Evolutionary conservation across 2,113 vertebrate species (phyloP).

Genomic region (Brachypteracias leptosomus): DNA sequence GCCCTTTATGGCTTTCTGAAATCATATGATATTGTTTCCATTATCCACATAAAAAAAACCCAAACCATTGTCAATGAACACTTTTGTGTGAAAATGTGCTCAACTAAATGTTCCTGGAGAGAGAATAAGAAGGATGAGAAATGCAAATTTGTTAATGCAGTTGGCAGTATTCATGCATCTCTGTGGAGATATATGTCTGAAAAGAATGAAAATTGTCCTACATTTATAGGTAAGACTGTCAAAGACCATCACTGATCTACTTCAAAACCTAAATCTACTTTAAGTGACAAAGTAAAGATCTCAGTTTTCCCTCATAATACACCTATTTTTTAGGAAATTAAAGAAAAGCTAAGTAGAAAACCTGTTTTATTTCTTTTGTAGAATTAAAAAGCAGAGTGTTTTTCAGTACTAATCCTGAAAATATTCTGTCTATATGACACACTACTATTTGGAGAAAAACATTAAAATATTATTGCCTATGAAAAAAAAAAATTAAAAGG

Average conservation of each 20-base stretch:
- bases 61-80: neutral
- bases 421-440: neutral
- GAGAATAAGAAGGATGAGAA: neutral
- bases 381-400: neutral
- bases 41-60: neutral
- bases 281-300: neutral
- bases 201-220: neutral
- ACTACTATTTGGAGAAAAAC: neutral
- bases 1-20: neutral
- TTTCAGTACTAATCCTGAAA: neutral
- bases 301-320: neutral
- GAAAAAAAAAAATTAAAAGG: neutral
- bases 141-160: neutral
- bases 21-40: neutral
- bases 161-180: neutral
- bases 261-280: neutral
- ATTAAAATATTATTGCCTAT: neutral
- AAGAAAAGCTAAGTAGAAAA: neutral
- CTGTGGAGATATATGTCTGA: neutral
- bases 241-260: neutral
- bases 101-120: neutral
- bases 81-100: neutral
- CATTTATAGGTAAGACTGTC: neutral
- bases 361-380: neutral
- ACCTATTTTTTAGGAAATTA: neutral